These are phyloP conservation scores for Muntiacus reevesi DNA, from an alignment of 2,113 vertebrate species.

Conservation along the genomic window DNA sequence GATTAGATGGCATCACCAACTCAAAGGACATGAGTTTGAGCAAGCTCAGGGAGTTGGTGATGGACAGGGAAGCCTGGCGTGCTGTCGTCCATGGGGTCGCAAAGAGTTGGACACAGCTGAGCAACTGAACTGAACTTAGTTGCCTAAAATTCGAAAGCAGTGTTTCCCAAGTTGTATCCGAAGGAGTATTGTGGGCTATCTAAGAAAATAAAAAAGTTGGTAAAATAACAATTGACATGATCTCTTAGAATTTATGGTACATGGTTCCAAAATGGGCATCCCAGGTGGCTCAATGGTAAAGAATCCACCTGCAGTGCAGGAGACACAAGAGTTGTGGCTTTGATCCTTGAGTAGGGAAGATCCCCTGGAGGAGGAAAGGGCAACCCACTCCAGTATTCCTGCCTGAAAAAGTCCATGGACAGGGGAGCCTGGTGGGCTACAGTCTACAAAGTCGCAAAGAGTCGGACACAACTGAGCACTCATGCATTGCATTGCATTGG, in stretches of 20 bases:
- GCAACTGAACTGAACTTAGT: neutral
- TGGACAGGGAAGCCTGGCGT: neutral
- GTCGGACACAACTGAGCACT: neutral
- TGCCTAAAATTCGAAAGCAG: neutral
- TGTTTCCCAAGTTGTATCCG: neutral
- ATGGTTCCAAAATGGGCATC: neutral
- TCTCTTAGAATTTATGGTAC: accelerated
- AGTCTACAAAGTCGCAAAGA: accelerated
- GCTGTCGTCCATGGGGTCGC: accelerated
- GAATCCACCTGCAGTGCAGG: neutral
- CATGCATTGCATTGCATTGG: neutral
- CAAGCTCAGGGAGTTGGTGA: neutral
- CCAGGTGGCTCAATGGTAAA: neutral
- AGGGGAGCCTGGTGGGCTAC: neutral
- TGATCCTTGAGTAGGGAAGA: neutral
- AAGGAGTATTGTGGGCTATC: neutral
- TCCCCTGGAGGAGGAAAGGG: neutral
- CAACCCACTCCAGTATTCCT: neutral
- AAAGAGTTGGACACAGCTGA: neutral
- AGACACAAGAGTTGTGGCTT: neutral
- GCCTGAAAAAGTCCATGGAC: neutral
- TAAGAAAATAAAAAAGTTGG: neutral
- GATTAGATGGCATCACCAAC: neutral
- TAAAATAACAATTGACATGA: neutral
- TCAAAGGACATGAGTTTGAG: neutral